These are phyloP conservation scores for Aspidapion aeneum DNA, from an alignment of 2,888 invertebrate genomes.

Conservation along the genomic window DNA sequence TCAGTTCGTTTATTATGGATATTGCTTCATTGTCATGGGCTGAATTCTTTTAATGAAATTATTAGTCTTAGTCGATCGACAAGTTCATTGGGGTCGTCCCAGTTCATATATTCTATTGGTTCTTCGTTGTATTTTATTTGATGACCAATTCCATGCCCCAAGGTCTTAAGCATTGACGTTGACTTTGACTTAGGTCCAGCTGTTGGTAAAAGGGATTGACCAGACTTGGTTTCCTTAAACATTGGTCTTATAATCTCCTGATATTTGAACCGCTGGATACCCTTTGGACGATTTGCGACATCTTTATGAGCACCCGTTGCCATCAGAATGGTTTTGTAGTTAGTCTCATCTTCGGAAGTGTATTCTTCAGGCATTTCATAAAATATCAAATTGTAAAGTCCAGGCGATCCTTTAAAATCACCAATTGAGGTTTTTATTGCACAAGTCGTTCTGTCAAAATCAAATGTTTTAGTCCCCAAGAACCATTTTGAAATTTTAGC, in stretches of 20 bases:
- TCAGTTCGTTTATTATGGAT: conserved; percentile 9
- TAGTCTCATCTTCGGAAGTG: neutral
- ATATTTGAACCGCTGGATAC: neutral
- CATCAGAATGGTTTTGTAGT: neutral
- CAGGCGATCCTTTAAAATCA: neutral
- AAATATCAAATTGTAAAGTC: conserved; percentile 3
- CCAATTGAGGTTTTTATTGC: neutral
- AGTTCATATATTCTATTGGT: conserved; percentile 15
- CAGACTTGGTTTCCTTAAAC: neutral
- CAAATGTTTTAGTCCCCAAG: neutral
- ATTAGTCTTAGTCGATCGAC: conserved; percentile 35
- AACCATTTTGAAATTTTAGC: neutral
- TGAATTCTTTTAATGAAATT: conserved; percentile 25
- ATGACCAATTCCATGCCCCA: too few relatives aligned
- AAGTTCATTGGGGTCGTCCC: conserved; percentile 28
- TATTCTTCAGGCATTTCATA: neutral
- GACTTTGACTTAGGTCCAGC: too few relatives aligned
- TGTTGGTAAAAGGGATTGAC: too few relatives aligned
- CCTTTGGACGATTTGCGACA: neutral
- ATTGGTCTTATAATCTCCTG: neutral
- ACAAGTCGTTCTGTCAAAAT: neutral
- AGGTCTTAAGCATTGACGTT: too few relatives aligned
- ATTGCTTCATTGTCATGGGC: conserved; percentile 8
- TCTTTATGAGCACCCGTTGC: neutral
- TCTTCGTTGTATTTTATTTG: too few relatives aligned